Evolutionary conservation across 2,888 invertebrate species (phyloP).

Genomic region (Anorthoa munda): DNA sequence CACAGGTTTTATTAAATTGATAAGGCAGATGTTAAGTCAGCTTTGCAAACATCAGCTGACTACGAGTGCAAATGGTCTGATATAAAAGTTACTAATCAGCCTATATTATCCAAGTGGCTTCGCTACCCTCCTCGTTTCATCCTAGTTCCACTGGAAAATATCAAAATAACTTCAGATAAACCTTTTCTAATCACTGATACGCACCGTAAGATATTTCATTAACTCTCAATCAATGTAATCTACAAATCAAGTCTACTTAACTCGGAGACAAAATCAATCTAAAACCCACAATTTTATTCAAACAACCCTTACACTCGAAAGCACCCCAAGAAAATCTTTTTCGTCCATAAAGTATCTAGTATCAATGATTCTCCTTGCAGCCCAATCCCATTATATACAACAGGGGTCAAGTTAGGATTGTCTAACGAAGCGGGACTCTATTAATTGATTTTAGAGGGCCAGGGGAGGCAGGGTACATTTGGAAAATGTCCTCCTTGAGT

Average conservation of each 20-base stretch:
- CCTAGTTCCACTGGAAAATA: background rate
- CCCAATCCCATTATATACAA: slow-evolving; percentile 74
- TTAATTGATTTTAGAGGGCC: slow-evolving; percentile 82
- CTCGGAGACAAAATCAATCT: background rate
- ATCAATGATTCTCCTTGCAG: slow-evolving; percentile 69
- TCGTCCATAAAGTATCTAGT: slow-evolving; percentile 24
- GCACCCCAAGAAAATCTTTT: slow-evolving; percentile 47
- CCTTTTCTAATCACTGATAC: background rate
- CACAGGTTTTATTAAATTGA: background rate
- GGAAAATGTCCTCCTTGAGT: slow-evolving; percentile 66
- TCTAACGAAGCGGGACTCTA: slow-evolving; percentile 82
- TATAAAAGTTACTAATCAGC: too few species aligned
- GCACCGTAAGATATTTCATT: background rate
- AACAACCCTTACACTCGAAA: slow-evolving; percentile 41
- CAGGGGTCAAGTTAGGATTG: slow-evolving; percentile 82
- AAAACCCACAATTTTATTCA: slow-evolving; percentile 34
- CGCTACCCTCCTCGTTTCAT: too few species aligned
- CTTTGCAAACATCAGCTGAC: too few species aligned
- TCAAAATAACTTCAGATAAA: background rate
- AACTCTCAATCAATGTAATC: background rate
- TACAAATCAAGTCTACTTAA: background rate
- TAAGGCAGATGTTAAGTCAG: too few species aligned
- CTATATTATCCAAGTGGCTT: too few species aligned
- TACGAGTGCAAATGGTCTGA: too few species aligned
- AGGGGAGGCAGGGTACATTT: slow-evolving; percentile 68